Base-by-base conservation (phyloP, 2,797 vertebrate species). In the Sebastes vulpes region DNA sequence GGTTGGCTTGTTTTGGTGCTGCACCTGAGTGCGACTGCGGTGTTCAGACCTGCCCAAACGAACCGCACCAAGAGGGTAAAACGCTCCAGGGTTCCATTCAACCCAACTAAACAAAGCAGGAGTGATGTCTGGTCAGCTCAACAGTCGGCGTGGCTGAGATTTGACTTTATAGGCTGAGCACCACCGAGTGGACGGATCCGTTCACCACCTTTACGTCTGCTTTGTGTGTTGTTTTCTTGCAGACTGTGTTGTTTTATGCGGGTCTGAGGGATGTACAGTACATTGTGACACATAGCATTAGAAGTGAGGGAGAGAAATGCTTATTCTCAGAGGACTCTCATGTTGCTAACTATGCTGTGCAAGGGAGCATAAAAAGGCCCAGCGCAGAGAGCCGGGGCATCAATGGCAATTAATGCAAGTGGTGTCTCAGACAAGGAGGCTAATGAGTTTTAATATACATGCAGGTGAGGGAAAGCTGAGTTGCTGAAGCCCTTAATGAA, bases 391-490 rank as follows among this genome's bases (percentile, higher is more conserved):
- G 94, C 95, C 96, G 82, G 96, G 95, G 94, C 97, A 97, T 96
- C 93, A 94, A 95, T 96, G 96, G 96, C 97, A 98, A 98, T 98
- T 98, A 98, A 98, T 98, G 98, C 97, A 97, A 97, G 97, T 97
- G 96, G 97, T 97, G 97, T 97, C 96, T 98, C 94, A 98, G 97
- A 99, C 98, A 99, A 99, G 98, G 95, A 96, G 96, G 96, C 97
- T 99, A 99, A 99, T 99, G 97, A 99, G 97, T 97, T 99, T 98
- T 98, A 98, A 98, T 98, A 98, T 97, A 97, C 97, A 98, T 96
- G 97, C 98, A 99, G 98, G 98, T 99, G 97, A 98, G 97, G 96
- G 96, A 97, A 96, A 98, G 97, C 97, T 97, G 97, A 97, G 97
- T 97, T 96, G 97, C 97, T 97, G 97, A 97, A 97, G 97, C 97